Base-by-base conservation (phyloP, 2,113 vertebrate genomes). In the Pedionomus torquatus region DNA sequence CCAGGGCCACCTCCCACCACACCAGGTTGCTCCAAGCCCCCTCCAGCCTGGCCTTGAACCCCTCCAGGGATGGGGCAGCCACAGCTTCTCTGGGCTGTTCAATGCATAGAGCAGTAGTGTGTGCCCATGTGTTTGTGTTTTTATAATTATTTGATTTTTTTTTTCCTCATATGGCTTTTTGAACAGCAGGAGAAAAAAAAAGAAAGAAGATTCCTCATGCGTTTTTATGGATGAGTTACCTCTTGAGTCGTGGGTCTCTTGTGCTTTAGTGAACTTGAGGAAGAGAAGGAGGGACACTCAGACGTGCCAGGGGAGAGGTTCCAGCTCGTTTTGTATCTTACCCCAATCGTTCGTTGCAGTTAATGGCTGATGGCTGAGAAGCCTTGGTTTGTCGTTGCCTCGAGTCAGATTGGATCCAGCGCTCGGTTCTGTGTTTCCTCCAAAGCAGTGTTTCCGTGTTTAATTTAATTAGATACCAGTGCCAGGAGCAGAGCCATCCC, bases 91-190 rank as follows among this genome's bases (percentile, higher is more conserved):
- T 17, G 52, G 52, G 28, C 28, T 54, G 26, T 30, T 15, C 51
- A 3, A 0, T 16, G 21, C 48, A 5, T 31, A 5, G 10, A 37
- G 1, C 31, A 15, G 39, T 41, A 44, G 17, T 3, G 25, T 3
- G 3, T n/a, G 15, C 1, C 61, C 20, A 0, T 12, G 26, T 4
- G 1, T 31, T 83, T 55, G 17, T 1, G 3, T 64, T 71, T 82
- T n/a, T 6, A 3, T 0, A 10, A 17, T 35, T 52, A 4, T 3
- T 35, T 41, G 19, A 26, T 11, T 24, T 15, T 24, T 19, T 17
- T 24, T 24, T 76, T 61, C 44, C n/a, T 72, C 19, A 11, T 43
- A 17, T 52, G 69, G 25, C 51, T 35, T 20, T 83, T 90, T 69
- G 79, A 63, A 63, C 55, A 86, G 69, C 6, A 26, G 61, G 39